These are phyloP conservation scores for Erpobdella octoculata DNA, from an alignment of 2,888 invertebrate genomes.

Conservation along the genomic window DNA sequence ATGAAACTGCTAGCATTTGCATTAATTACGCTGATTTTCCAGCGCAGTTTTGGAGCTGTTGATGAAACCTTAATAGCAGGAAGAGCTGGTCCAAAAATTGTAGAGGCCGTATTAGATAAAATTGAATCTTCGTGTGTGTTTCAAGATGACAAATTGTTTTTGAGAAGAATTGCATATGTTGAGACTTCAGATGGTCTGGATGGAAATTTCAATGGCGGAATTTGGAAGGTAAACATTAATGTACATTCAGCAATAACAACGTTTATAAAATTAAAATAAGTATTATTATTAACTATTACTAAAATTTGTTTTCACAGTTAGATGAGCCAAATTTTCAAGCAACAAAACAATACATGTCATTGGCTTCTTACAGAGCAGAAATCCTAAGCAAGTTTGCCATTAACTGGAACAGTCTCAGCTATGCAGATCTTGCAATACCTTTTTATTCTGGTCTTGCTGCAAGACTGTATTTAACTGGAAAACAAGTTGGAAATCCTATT, in stretches of 20 bases:
- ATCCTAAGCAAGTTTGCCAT: neutral
- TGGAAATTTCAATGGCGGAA: constrained; percentile 40
- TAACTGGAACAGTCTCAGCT: neutral
- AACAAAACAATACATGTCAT: neutral
- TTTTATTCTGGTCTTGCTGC: constrained; percentile 11
- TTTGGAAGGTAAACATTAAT: constrained; percentile 40
- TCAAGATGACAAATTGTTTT: constrained; percentile 39
- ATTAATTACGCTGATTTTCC: too few relatives aligned
- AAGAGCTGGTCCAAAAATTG: constrained; percentile 25
- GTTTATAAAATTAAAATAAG: too few relatives aligned
- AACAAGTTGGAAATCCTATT: too few relatives aligned
- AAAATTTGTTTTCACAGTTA: too few relatives aligned
- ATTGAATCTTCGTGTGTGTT: constrained; percentile 36
- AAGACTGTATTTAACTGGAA: neutral
- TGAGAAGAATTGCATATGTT: constrained; percentile 41
- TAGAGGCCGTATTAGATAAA: constrained; percentile 20
- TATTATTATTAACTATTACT: too few relatives aligned
- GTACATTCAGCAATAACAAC: too few relatives aligned
- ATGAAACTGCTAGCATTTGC: too few relatives aligned
- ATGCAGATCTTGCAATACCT: neutral
- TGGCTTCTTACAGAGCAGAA: too few relatives aligned
- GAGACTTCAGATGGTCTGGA: constrained; percentile 39
- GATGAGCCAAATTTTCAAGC: neutral
- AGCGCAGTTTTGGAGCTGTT: too few relatives aligned
- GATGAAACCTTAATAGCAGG: constrained; percentile 23